Base-by-base conservation (phyloP, 2,888 invertebrate species). In the Capitulum mitella region DNA sequence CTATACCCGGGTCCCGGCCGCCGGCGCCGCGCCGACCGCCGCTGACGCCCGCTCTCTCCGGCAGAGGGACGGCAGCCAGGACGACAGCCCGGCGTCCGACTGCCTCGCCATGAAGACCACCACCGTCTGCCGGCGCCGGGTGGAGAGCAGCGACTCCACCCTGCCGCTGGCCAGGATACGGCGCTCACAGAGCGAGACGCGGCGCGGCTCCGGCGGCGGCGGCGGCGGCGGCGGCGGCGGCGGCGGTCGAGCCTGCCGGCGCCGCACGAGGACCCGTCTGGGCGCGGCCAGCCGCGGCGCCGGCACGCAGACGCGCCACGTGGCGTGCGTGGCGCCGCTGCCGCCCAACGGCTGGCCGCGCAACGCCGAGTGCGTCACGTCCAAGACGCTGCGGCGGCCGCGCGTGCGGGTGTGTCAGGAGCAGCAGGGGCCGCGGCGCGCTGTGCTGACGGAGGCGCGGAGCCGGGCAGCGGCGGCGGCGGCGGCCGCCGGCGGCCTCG, bases 131-230 rank as follows among this genome's bases (percentile, higher is more conserved):
- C 70, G 70, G 26, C 70, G 70, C 6, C 34, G 37, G 16, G 70
- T 70, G 37, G 70, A 70, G 34, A 70, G 70, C 37, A 37, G 37
- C 70, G 70, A 70, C 70, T 70, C 70, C 22, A 70, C 70, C 22
- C 70, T 70, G 37, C 70, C 70, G 70, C 70, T 37, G 37, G 37
- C 70, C 22, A 37, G 70, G 37, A 37, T 70, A 22, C 70, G 70
- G 37, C 70, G 70, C 37, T 22, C 37, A 5, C 70, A 37, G 70
- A 70, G 70, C 70, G 70, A 70, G 37, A 12, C 29, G 37, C 70
- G 70, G 16, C 34, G 70, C 70, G n/a, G 34, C 19, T 58, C 58
- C 6, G 19, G n/a, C 6, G 19, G 58, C 19, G 29, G 19, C 58
- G 58, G n/a, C n/a, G n/a, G n/a, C 58, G 29, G n/a, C n/a, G 29